Percentiles rank a stretch among this genome's conserved stretches.
Conservation (phyloP, 2,113 vertebrate genomes). For the Arenaria interpres region DNA sequence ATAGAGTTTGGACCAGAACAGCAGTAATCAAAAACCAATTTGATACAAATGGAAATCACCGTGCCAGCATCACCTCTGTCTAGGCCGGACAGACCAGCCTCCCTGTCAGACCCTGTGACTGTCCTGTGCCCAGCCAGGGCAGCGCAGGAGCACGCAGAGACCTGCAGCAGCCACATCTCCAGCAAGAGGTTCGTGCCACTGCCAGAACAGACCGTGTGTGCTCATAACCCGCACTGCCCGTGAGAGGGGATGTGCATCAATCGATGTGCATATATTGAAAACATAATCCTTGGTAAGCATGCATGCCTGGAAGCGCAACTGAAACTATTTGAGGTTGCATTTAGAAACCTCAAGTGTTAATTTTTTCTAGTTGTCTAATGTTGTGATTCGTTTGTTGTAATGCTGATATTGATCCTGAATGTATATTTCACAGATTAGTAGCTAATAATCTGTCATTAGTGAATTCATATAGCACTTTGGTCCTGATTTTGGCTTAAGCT, state of each 20-base stretch:
- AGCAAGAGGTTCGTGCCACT: neutral
- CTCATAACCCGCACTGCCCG: neutral
- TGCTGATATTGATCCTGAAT: neutral
- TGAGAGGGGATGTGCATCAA: neutral
- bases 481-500: neutral
- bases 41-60: neutral
- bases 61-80: neutral
- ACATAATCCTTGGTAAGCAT: neutral
- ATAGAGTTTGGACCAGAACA: neutral
- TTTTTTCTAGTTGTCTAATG: neutral
- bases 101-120: neutral
- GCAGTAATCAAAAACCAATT: neutral
- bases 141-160: neutral
- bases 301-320: neutral
- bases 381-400: neutral
- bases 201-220: neutral
- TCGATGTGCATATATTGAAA: neutral
- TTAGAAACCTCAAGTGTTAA: neutral
- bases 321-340: neutral
- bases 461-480: neutral
- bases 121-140: neutral
- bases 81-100: neutral
- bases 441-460: neutral
- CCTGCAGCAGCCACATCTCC: neutral
- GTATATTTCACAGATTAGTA: neutral